phyloP scores from a whole-genome alignment of 2,113 vertebrate genomes.

The Calyptomena viridis region DNA sequence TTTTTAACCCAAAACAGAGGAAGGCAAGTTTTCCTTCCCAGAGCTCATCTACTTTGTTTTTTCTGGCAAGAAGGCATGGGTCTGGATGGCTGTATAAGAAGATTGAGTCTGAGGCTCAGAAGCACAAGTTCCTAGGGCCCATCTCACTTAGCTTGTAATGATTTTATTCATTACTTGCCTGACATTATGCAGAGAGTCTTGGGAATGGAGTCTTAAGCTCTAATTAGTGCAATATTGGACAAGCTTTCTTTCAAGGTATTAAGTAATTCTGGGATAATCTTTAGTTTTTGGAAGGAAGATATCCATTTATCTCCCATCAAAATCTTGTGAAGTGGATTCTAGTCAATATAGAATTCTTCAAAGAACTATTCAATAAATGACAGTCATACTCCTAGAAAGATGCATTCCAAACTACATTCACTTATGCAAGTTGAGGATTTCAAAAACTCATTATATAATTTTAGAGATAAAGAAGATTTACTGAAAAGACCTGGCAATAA shows the following conservation, averaged over 20 bases:
- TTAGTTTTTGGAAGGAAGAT: neutral
- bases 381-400: neutral
- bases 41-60: neutral
- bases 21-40: neutral
- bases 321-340: neutral
- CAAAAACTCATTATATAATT: neutral
- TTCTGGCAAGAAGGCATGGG: rapidly evolving
- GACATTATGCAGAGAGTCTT: neutral
- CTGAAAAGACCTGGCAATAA: neutral
- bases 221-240: neutral
- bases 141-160: neutral
- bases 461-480: neutral
- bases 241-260: neutral
- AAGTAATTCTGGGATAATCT: neutral
- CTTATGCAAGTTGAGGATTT: neutral
- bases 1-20: neutral
- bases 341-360: neutral
- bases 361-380: neutral
- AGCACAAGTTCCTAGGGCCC: neutral
- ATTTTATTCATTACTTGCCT: neutral
- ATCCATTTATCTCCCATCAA: neutral
- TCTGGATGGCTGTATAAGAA: neutral
- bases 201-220: neutral
- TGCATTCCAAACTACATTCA: neutral
- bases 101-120: neutral